Evolutionary conservation across 2,113 vertebrate species (phyloP).

Genomic region (Chamaea fasciata): DNA sequence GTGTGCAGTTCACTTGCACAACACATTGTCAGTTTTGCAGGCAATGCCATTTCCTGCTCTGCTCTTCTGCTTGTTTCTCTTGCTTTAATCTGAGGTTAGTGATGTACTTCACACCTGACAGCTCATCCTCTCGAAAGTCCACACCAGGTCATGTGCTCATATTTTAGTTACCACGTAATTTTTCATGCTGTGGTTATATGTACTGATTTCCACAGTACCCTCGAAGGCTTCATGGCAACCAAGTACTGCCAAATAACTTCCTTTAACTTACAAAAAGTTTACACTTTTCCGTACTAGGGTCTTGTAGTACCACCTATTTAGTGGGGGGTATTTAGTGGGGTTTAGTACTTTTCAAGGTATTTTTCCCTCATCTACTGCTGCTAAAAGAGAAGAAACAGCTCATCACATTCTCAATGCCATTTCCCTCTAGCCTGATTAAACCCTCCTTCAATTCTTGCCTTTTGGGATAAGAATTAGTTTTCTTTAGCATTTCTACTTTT

Average conservation of each 20-base stretch:
- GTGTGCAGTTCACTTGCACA: not conserved
- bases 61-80: not conserved
- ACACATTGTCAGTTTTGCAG: not conserved
- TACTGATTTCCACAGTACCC: not conserved
- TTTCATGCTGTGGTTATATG: not conserved
- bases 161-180: not conserved
- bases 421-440: not conserved
- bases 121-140: not conserved
- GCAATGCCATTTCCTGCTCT: not conserved
- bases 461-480: not conserved
- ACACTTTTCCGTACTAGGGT: not conserved
- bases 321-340: not conserved
- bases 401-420: not conserved
- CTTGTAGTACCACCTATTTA: not conserved
- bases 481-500: not conserved
- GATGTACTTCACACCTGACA: not conserved
- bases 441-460: not conserved
- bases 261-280: not conserved
- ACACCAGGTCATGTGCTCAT: not conserved
- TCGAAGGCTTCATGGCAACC: not conserved
- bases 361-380: not conserved
- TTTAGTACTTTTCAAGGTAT: not conserved
- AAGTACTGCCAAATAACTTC: not conserved
- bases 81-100: not conserved
- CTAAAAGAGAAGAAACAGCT: not conserved